Base-by-base conservation (phyloP, 2,797 vertebrate species). In the Coilia nasus region DNA sequence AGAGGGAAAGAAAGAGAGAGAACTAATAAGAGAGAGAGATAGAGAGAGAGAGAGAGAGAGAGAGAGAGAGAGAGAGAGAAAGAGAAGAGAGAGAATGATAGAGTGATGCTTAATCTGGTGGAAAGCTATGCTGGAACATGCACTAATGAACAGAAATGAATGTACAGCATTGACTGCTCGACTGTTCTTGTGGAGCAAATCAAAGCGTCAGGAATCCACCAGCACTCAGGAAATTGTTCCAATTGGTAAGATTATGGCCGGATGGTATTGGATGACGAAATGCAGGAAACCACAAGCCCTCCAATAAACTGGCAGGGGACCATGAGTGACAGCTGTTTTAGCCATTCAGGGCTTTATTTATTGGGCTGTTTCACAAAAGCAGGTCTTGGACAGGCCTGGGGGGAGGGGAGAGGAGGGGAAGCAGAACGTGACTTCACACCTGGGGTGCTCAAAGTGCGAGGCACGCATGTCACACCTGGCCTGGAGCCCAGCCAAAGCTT, bases 311-410 rank as follows among this genome's bases (percentile, higher is more conserved):
- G 92, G 90, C 92, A 89, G 90, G 87, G 89, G 87, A 90, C 88
- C 90, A 91, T 93, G 91, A 93, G 90, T 91, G 93, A 93, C 92
- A 91, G 93, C 91, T 92, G 93, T 90, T 93, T 92, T 92, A 92
- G 83, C 89, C 89, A 92, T 93, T 92, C 87, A 89, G 87, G 90
- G 82, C 81, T 87, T 64, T 81, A 88, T 91, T 86, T 89, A 89
- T 87, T 92, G 90, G 91, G 87, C 83, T 85, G 85, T 89, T 90
- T 91, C 88, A 91, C 88, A 87, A 85, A 87, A 88, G 91, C 90
- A 85, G 88, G 89, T 87, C 83, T 89, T 41, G 83, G 87, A 83
- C 85, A 84, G 86, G 86, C 87, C 81, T 81, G 80, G 71, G 89
- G 90, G 85, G 50, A 3, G 59, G 19, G 19, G 60, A 23, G 60